Evolutionary conservation across 2,113 vertebrate species (phyloP).

Genomic region (Bostrychus sinensis): DNA sequence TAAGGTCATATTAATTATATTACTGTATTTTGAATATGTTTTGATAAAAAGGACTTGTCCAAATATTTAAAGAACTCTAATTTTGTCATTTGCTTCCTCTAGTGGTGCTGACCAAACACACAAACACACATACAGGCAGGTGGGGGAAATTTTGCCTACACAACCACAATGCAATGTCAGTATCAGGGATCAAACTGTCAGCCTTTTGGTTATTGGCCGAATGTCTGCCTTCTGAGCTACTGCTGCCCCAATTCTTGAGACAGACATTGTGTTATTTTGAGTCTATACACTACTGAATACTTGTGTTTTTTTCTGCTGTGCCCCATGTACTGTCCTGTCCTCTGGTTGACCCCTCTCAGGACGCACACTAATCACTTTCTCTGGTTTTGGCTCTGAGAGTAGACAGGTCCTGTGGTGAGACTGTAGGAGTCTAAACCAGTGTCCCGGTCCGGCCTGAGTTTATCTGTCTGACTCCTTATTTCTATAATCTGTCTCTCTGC

Average conservation of each 20-base stretch:
- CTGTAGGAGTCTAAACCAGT: slow-evolving; percentile 24
- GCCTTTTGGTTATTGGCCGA: too few species aligned
- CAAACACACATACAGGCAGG: too few species aligned
- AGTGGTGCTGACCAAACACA: too few species aligned
- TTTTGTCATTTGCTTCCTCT: too few species aligned
- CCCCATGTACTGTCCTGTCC: background rate
- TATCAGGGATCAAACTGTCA: too few species aligned
- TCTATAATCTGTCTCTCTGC: slow-evolving; percentile 38
- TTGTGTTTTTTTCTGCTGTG: background rate
- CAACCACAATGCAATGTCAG: too few species aligned
- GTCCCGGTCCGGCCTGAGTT: slow-evolving; percentile 8
- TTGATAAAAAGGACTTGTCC: too few species aligned
- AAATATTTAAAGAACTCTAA: too few species aligned
- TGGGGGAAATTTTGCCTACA: too few species aligned
- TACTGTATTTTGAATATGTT: too few species aligned
- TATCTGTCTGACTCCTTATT: slow-evolving; percentile 25
- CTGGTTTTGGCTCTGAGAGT: slow-evolving; percentile 3
- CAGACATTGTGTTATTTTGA: background rate
- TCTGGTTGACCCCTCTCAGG: slow-evolving; percentile 3
- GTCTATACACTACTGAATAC: background rate
- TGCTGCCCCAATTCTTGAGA: background rate
- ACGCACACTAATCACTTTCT: slow-evolving; percentile 19
- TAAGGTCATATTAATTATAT: too few species aligned
- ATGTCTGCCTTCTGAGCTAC: too few species aligned
- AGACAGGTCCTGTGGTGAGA: slow-evolving; percentile 19